phyloP scores from a whole-genome alignment of 1,140 invertebrate genomes.

The Micrasema longulum region DNA sequence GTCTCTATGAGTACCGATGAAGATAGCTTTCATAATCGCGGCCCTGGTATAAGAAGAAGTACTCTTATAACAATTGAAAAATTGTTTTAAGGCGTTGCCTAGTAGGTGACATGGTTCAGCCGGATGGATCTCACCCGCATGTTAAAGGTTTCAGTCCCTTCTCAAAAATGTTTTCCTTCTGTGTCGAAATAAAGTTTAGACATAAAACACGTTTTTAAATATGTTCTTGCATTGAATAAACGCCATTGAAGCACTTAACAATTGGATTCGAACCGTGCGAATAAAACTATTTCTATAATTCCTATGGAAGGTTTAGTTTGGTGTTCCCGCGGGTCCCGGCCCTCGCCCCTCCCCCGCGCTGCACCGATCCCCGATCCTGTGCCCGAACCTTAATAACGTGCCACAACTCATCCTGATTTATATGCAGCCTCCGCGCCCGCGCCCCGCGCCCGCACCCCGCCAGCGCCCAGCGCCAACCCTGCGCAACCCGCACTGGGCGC shows the following conservation, averaged over 20 bases:
- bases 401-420: conserved; percentile 54
- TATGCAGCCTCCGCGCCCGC: conserved; percentile 41
- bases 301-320: too few species aligned
- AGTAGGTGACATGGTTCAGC: too few species aligned
- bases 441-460: neutral
- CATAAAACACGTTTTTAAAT: too few species aligned
- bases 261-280: conserved; percentile 2
- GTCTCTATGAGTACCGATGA: too few species aligned
- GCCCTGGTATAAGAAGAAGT: too few species aligned
- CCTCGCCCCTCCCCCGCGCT: neutral
- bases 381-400: conserved; percentile 49
- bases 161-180: too few species aligned
- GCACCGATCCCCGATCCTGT: neutral
- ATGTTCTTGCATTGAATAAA: neutral
- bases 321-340: conserved; percentile 14
- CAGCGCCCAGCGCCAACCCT: conserved; percentile 1
- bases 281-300: conserved; percentile 15
- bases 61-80: too few species aligned
- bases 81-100: too few species aligned
- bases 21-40: too few species aligned
- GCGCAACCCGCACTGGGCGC: neutral
- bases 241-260: neutral
- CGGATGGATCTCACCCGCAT: too few species aligned
- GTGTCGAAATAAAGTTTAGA: too few species aligned
- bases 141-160: too few species aligned